Evolutionary conservation across 2,113 vertebrate genomes (phyloP), one percentile per base, ranked within the genome.

Genomic region (Limanda limanda): DNA sequence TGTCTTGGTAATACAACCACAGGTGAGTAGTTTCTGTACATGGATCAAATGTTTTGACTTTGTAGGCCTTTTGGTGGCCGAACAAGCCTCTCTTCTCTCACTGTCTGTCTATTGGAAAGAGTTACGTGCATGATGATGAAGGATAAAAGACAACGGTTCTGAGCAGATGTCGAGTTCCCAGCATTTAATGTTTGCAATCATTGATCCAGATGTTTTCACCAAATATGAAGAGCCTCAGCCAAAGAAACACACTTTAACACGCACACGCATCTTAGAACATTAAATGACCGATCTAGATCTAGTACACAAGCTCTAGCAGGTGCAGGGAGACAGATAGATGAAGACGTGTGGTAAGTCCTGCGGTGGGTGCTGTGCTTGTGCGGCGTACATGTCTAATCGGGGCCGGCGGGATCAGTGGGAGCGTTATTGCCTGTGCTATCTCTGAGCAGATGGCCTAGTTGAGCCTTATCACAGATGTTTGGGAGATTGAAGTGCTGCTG

Each of bases 381-480:
- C 57, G 42, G 69, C 68, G 71, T 57, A 52, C 24, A 51, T 37
- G 61, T 83, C 42, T 85, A 73, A 75, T 79, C 72, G 4, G 25
- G 78, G 73, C 61, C 75, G 69, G 76, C 76, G 20, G 24, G 70
- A 84, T 86, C 85, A 84, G 82, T 71, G 23, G 59, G 74, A 84
- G 59, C 40, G 37, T 88, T 86, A 83, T 72, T 82, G 87, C 71
- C 58, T 56, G 13, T 51, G 72, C 84, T 82, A 71, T 87, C 83
- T 75, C 73, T 15, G 62, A 86, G 80, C 90, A 89, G 76, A 89
- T 91, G 88, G 82, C 79, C 79, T 67, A 63, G 76, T 79, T 71
- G 81, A 83, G 78, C 73, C 75, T 90, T 77, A 86, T 90, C 81
- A 51, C 90, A 89, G 88, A 87, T 91, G 87, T 88, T 83, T 80